These are phyloP conservation scores for Lasaia peninsularis DNA, from an alignment of 1,140 invertebrate species.

Conservation along the genomic window DNA sequence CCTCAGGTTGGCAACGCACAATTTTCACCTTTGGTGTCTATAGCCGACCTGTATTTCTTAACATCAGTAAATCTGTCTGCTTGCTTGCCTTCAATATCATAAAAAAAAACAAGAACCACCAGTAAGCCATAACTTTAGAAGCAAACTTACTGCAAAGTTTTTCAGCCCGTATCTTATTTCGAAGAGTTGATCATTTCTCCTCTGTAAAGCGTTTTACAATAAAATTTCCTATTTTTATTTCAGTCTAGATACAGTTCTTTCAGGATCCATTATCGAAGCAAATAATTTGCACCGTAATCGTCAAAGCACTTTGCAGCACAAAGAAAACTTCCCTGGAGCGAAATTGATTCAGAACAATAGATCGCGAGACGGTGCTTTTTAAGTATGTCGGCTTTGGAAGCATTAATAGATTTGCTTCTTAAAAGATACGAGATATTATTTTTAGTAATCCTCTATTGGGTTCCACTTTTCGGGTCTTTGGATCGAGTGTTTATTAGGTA, in stretches of 20 bases:
- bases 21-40: too few species aligned
- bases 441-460: too few species aligned
- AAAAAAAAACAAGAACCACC: too few species aligned
- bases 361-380: constrained; percentile 1
- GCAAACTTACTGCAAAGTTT: too few species aligned
- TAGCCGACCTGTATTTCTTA: too few species aligned
- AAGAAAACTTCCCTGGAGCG: constrained; percentile 26
- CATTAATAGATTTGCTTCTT: background rate
- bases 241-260: constrained; percentile 20
- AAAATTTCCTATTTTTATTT: background rate
- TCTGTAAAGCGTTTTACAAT: background rate
- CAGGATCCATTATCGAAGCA: constrained; percentile 26
- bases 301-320: constrained; percentile 32
- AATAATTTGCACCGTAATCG: constrained; percentile 31
- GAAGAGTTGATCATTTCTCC: constrained; percentile 14
- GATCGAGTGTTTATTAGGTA: too few species aligned
- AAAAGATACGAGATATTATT: too few species aligned
- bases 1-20: too few species aligned
- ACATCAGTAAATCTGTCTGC: too few species aligned
- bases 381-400: background rate
- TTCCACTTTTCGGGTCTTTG: too few species aligned
- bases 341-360: constrained; percentile 11
- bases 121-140: background rate
- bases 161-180: background rate
- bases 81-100: too few species aligned